phyloP scores from a whole-genome alignment of 2,888 invertebrate species.

The Strigamia crassipes region DNA sequence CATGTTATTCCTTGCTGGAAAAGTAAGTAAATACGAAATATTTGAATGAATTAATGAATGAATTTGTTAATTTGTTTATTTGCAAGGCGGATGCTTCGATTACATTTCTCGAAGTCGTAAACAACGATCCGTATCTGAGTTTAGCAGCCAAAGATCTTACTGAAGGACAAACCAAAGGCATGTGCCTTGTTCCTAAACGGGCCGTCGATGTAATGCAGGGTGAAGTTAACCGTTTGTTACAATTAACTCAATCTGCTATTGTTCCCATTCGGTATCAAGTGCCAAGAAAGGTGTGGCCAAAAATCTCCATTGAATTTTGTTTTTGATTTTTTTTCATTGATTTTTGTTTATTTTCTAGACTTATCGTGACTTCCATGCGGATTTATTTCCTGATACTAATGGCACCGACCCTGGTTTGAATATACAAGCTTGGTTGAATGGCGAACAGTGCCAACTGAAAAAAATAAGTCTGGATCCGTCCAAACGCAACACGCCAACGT shows the following conservation, averaged over 20 bases:
- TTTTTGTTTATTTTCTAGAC: conserved; percentile 65
- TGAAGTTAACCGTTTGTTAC: conserved; percentile 88
- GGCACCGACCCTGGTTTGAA: conserved; percentile 79
- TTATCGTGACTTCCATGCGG: conserved; percentile 91
- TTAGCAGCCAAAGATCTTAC: conserved; percentile 73
- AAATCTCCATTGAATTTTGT: too few relatives aligned
- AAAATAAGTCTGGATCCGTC: conserved; percentile 83
- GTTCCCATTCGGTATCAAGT: conserved; percentile 94
- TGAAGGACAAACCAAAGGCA: conserved; percentile 90
- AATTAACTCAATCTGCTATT: conserved; percentile 82
- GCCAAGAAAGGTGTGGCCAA: conserved; percentile 76
- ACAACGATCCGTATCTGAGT: conserved; percentile 82
- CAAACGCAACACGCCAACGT: conserved; percentile 58
- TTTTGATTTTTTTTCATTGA: not conserved
- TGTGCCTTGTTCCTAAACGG: conserved; percentile 87
- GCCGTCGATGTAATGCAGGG: conserved; percentile 95
- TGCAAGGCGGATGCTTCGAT: conserved; percentile 78
- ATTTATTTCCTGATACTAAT: conserved; percentile 88
- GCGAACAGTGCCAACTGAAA: conserved; percentile 58
- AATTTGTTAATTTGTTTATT: not conserved
- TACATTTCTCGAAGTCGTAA: conserved; percentile 85
- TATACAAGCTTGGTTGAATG: conserved; percentile 76
- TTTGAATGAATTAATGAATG: not conserved
- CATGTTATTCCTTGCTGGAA: conserved; percentile 93
- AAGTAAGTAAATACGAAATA: conserved; percentile 62